These are phyloP conservation scores for Opisthograptis luteolata DNA, from an alignment of 2,888 invertebrate species.

Conservation along the genomic window DNA sequence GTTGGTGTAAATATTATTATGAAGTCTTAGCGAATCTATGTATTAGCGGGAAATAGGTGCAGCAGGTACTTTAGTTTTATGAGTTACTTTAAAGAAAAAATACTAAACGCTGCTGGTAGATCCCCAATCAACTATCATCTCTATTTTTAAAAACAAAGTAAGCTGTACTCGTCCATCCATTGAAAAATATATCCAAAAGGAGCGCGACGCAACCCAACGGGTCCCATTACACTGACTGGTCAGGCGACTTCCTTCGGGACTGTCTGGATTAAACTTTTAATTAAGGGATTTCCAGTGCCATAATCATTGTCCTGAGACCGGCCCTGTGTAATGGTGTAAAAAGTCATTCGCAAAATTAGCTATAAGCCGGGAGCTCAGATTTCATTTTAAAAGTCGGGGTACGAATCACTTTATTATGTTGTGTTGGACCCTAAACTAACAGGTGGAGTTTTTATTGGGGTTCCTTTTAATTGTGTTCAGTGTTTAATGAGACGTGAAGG, in stretches of 20 bases:
- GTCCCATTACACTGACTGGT: slow-evolving; percentile 44
- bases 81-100: too few species aligned
- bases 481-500: slow-evolving; percentile 6
- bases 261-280: slow-evolving; percentile 71
- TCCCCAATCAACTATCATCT: too few species aligned
- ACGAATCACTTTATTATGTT: slow-evolving; percentile 34
- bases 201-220: slow-evolving; percentile 23
- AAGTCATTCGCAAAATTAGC: slow-evolving; percentile 55
- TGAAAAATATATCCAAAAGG: background rate
- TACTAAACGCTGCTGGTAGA: too few species aligned
- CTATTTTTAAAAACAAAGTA: background rate
- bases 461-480: background rate
- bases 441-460: slow-evolving; percentile 18
- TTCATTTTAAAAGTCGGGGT: slow-evolving; percentile 34
- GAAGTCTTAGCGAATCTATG: too few species aligned
- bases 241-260: slow-evolving; percentile 56
- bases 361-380: slow-evolving; percentile 36
- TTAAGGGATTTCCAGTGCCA: slow-evolving; percentile 67
- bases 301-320: slow-evolving; percentile 59
- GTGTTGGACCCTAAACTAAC: slow-evolving; percentile 35
- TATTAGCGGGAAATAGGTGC: too few species aligned
- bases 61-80: too few species aligned
- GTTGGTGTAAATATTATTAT: too few species aligned
- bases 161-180: background rate
- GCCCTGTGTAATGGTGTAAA: slow-evolving; percentile 54